These are phyloP conservation scores for Simalia tracyae DNA, from an alignment of 2,797 vertebrate species.

Conservation along the genomic window DNA sequence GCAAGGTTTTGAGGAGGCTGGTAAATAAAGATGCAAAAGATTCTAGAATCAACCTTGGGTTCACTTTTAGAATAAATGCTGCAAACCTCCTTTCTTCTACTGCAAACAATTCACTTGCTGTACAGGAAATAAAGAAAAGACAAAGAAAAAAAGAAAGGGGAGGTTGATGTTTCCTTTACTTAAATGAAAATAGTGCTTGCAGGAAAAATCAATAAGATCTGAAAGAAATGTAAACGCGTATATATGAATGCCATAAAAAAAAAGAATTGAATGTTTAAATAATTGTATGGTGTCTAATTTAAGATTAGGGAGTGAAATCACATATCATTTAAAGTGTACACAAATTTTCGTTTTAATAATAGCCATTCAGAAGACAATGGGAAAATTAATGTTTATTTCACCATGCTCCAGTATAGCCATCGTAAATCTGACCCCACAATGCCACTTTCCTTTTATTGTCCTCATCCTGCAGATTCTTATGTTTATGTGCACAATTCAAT, in stretches of 20 bases:
- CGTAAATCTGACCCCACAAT: conserved; percentile 37
- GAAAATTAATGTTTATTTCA: conserved; percentile 35
- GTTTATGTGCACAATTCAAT: conserved; percentile 66
- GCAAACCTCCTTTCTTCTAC: neutral
- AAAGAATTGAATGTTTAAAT: neutral
- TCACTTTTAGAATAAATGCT: neutral
- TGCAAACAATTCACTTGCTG: conserved; percentile 14
- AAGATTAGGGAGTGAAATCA: conserved; percentile 21
- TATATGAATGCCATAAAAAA: conserved; percentile 7
- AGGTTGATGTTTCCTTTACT: conserved; percentile 20
- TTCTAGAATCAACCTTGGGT: neutral
- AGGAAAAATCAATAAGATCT: conserved; percentile 25
- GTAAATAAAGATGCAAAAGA: conserved; percentile 1
- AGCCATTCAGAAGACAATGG: conserved; percentile 29
- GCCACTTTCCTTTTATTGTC: conserved; percentile 55
- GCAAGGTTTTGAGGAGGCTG: neutral
- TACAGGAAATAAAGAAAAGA: conserved; percentile 13
- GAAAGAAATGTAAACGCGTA: conserved; percentile 18
- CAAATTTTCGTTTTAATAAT: neutral
- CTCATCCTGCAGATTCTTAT: conserved; percentile 57
- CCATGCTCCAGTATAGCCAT: conserved; percentile 11
- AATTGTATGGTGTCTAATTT: conserved; percentile 34
- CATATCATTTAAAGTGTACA: neutral
- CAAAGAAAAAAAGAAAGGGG: neutral
- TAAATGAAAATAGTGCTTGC: conserved; percentile 5